Conservation (phyloP, 1,140 invertebrate species). For the Acromyrmex heyeri region DNA sequence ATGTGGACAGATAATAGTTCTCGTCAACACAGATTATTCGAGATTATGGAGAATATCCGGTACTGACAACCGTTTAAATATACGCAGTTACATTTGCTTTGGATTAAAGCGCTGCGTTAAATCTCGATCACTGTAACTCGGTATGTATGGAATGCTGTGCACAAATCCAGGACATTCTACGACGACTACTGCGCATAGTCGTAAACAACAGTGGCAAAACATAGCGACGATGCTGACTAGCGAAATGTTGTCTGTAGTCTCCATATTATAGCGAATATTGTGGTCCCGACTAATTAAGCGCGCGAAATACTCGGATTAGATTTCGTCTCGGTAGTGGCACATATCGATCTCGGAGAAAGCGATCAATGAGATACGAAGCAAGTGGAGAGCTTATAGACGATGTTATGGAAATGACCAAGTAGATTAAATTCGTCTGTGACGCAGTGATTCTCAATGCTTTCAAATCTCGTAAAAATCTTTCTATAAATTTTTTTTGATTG, state of each 20-base stretch:
- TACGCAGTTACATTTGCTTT: constrained; percentile 49
- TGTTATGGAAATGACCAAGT: constrained; percentile 29
- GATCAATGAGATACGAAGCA: constrained; percentile 1
- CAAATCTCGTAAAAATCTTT: constrained; percentile 7
- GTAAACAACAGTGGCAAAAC: constrained; percentile 53
- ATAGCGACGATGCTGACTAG: constrained; percentile 7
- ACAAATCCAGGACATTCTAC: constrained; percentile 54
- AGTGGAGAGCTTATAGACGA: not conserved
- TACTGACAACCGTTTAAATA: constrained; percentile 43
- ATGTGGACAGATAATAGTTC: constrained; percentile 35
- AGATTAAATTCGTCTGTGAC: constrained; percentile 6
- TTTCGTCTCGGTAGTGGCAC: not conserved
- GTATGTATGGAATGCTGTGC: constrained; percentile 29
- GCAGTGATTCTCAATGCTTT: constrained; percentile 1
- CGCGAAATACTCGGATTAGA: constrained; percentile 17
- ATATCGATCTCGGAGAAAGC: constrained; percentile 8
- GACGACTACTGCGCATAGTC: constrained; percentile 21
- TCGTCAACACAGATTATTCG: constrained; percentile 54
- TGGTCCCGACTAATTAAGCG: constrained; percentile 22
- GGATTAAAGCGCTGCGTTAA: constrained; percentile 48
- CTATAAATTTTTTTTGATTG: not conserved
- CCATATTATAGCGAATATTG: constrained; percentile 16
- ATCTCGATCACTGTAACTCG: constrained; percentile 10
- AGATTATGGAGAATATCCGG: constrained; percentile 41
- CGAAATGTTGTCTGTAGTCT: not conserved